Conservation (phyloP, 2,113 vertebrate species). For the Electrona antarctica region DNA sequence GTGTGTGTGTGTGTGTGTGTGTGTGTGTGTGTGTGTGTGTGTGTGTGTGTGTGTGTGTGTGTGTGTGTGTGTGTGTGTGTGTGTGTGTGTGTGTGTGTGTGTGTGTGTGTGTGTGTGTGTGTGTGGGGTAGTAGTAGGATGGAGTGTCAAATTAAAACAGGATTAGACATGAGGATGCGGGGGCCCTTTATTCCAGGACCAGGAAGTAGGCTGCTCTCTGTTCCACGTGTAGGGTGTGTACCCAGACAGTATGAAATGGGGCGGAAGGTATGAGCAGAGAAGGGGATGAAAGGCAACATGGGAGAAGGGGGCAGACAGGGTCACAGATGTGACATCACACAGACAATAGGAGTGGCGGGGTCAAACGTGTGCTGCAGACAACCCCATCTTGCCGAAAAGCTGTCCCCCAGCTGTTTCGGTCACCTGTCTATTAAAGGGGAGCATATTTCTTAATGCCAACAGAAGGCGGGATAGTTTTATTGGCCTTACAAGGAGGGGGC, state of each 20-base stretch:
- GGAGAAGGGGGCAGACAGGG: constrained; percentile 72
- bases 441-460: constrained; percentile 69
- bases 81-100: too few relatives aligned
- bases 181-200: constrained; percentile 17
- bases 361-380: constrained; percentile 76
- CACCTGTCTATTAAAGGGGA: constrained; percentile 81
- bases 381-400: constrained; percentile 69
- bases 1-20: too few relatives aligned
- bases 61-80: too few relatives aligned
- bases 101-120: too few relatives aligned
- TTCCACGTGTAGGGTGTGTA: constrained; percentile 53
- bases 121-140: neutral
- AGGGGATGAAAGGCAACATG: constrained; percentile 64
- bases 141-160: constrained; percentile 59
- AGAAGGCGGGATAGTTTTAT: constrained; percentile 74
- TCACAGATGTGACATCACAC: constrained; percentile 77
- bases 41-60: neutral
- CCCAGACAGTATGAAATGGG: constrained; percentile 76
- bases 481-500: constrained; percentile 45
- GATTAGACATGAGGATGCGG: constrained; percentile 47
- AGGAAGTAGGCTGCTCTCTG: constrained; percentile 10
- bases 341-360: constrained; percentile 64
- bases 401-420: constrained; percentile 76
- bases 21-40: too few relatives aligned
- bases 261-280: constrained; percentile 74